Conservation (phyloP, 2,113 vertebrate genomes). For the Stercorarius parasiticus region DNA sequence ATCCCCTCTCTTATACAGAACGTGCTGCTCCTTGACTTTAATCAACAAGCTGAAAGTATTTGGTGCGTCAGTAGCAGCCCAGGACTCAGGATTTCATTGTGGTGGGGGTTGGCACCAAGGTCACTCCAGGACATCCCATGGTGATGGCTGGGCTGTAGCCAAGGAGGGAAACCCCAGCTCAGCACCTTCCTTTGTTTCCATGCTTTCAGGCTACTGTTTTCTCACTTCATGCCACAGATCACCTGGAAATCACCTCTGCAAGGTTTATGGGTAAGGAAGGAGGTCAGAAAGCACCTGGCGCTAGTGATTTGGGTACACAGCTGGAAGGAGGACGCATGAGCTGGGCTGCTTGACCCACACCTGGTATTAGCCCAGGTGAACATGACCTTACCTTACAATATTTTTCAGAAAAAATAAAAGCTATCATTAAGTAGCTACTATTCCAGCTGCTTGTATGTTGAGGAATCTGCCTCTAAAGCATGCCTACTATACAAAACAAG, state of each 20-base stretch:
- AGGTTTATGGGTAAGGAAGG: neutral
- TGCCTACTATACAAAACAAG: neutral
- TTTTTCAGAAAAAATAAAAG: neutral
- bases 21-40: neutral
- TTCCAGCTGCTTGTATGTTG: neutral
- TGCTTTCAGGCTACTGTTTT: neutral
- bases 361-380: neutral
- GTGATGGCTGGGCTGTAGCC: neutral
- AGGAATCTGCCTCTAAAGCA: neutral
- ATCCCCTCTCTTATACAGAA: neutral
- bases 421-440: neutral
- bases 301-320: neutral
- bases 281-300: neutral
- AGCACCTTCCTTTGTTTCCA: neutral
- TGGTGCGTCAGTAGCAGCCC: neutral
- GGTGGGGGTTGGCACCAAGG: accelerated
- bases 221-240: neutral
- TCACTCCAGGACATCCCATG: no score
- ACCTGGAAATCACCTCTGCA: neutral
- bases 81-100: neutral
- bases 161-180: neutral
- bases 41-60: neutral
- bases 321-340: neutral
- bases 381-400: neutral
- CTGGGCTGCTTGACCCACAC: neutral